Percentiles rank a stretch among this genome's conserved stretches.
These are phyloP conservation scores for Actinopyga echinites DNA, from an alignment of 53 echinoderm and acorn worm genomes.

Conservation along the genomic window DNA sequence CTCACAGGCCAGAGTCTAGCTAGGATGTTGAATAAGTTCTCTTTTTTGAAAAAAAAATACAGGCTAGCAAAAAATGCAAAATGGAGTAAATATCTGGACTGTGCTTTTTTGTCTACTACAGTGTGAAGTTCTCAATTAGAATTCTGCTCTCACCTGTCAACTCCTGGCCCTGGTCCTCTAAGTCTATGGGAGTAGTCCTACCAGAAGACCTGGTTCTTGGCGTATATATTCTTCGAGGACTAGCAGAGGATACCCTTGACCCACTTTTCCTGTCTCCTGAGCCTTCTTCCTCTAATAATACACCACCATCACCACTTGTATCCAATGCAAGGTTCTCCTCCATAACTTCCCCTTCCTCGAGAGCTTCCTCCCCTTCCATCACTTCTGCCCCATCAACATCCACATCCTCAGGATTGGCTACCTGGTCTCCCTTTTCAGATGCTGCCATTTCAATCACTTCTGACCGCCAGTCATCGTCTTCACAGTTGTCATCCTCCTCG, in stretches of 20 bases:
- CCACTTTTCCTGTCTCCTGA: not conserved
- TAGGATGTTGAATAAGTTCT: too few species aligned
- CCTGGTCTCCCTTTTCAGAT: not conserved
- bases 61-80: too few species aligned
- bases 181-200: slow-evolving; percentile 48
- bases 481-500: slow-evolving; percentile 35
- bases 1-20: too few species aligned
- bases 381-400: not conserved
- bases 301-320: not conserved
- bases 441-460: slow-evolving; percentile 17
- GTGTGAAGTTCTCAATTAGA: too few species aligned
- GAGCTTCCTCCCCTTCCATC: not conserved
- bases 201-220: slow-evolving; percentile 57
- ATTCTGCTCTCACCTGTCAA: too few species aligned
- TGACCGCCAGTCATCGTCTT: slow-evolving; percentile 59
- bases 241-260: slow-evolving; percentile 38
- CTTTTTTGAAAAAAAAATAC: too few species aligned
- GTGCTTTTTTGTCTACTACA: too few species aligned
- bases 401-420: slow-evolving; percentile 3
- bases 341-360: not conserved
- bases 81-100: too few species aligned
- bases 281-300: not conserved
- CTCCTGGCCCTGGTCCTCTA: slow-evolving; percentile 47
- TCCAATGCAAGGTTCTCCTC: not conserved
- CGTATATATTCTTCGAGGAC: slow-evolving; percentile 48